Evolutionary conservation across 2,888 invertebrate species (phyloP), one percentile per base, ranked within the genome.

Genomic region (Saturnia pavonia): DNA sequence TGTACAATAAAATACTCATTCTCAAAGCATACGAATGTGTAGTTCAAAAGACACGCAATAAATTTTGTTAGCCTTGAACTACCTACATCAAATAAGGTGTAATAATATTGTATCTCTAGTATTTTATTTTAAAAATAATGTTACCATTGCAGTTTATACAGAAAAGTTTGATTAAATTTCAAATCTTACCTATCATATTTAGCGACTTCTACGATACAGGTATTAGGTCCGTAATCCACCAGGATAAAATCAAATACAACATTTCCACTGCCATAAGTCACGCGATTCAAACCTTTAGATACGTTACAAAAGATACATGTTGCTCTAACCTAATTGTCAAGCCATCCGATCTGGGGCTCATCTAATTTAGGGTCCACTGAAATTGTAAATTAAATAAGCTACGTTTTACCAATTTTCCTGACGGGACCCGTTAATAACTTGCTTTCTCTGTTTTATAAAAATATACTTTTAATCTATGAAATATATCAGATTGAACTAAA

Each of bases 171-270:
- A 14, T 43, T 22, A 25, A 7, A 25, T 57, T 57, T 27, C 0
- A 40, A 40, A 40, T 40, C 25, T 48, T 69, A 69, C 69, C 48
- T 40, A 27, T 65, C 69, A 69, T 34, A 14, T 48, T 45, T 63
- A 12, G 48, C 63, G 27, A 48, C 48, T 12, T 54, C 70, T 22
- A 70, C 67, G 6, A 70, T 67, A 66, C 66, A 67, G 9, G 67
- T 51, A 54, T 70, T 70, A 25, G 51, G 67, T 8, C 54, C 70
- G n/a, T 70, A 70, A 25, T 70, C 70, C 22, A 70, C 51, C 0
- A 67, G 70, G 3, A 70, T 70, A 25, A 70, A 11, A 42, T 70
- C 70, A 8, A 51, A 12, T 22, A 57, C 8, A 19, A 19, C 25
- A 66, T 43, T 9, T 0, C 25, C 16, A 12, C n/a, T 66, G n/a